A percentile compares a stretch with the other conserved stretches of the same genome.
Conservation (phyloP, 2,888 invertebrate species). For the Eueremaeus valkanovi region DNA sequence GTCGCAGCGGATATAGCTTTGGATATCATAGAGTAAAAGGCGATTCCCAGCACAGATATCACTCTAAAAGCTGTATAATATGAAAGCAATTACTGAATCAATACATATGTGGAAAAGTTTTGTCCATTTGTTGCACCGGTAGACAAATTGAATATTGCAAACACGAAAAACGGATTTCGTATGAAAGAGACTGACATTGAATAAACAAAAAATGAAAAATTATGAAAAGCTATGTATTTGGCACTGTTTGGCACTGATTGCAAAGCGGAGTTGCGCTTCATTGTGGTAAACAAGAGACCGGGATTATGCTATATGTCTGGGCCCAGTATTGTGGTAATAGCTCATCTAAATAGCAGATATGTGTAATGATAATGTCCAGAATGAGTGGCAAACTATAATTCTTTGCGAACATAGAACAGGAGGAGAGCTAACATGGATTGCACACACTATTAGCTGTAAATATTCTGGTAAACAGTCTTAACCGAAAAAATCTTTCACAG, state of each 20-base stretch:
- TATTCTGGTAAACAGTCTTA: not conserved
- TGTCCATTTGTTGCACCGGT: not conserved
- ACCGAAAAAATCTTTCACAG: not conserved
- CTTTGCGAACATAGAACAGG: not conserved
- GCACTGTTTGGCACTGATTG: not conserved
- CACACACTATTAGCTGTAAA: not conserved
- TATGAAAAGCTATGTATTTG: not conserved
- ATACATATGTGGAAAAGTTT: not conserved
- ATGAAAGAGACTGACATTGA: not conserved
- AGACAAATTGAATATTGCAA: not conserved
- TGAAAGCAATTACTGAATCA: not conserved
- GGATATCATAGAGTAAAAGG: not conserved
- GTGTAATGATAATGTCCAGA: constrained; percentile 1
- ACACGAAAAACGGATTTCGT: not conserved
- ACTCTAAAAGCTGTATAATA: not conserved
- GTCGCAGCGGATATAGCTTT: not conserved
- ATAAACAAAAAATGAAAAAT: constrained; percentile 12
- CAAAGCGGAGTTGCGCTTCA: not conserved
- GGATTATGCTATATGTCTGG: too few relatives aligned
- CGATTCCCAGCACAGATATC: not conserved
- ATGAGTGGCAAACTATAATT: not conserved
- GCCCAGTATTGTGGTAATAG: not conserved
- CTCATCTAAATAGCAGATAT: not conserved
- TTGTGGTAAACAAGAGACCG: not conserved
- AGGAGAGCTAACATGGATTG: not conserved